Percentiles rank a stretch among this genome's conserved stretches.
Evolutionary conservation across 2,888 invertebrate genomes (phyloP).

Genomic region (Leptinotarsa peninsularis): DNA sequence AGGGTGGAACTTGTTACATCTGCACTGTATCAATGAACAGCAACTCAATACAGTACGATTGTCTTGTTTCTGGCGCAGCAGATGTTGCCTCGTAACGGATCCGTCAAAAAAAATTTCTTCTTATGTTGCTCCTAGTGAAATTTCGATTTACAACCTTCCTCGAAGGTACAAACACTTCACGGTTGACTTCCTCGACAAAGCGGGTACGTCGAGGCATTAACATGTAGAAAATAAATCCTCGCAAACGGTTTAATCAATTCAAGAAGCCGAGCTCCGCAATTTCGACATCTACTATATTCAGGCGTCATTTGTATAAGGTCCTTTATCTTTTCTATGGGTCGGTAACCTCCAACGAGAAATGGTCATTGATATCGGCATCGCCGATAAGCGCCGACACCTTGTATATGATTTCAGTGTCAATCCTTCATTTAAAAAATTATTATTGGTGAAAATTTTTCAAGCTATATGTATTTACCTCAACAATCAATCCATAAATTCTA

Average conservation of each 20-base stretch:
- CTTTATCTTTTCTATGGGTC: constrained; percentile 25
- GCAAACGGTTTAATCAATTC: constrained; percentile 25
- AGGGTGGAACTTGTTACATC: too few species aligned
- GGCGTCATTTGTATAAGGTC: constrained; percentile 33
- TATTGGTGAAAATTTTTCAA: too few species aligned
- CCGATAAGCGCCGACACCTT: too few species aligned
- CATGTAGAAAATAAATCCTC: constrained; percentile 22
- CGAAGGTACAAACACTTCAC: constrained; percentile 5
- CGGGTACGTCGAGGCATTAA: constrained; percentile 13
- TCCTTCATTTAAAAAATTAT: too few species aligned
- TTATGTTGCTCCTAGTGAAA: not conserved
- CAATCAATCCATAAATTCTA: too few species aligned
- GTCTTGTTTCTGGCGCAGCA: too few species aligned
- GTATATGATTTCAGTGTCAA: too few species aligned
- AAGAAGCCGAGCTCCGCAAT: constrained; percentile 21
- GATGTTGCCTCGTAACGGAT: too few species aligned
- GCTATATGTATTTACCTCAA: too few species aligned
- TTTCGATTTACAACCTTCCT: constrained; percentile 10
- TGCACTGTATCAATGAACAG: too few species aligned
- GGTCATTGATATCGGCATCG: not conserved
- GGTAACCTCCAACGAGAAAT: constrained; percentile 18
- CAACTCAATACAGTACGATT: too few species aligned
- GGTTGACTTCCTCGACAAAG: constrained; percentile 12
- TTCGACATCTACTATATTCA: constrained; percentile 33
- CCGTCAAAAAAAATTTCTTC: not conserved